These are phyloP conservation scores for Noturus placidus DNA, from an alignment of 2,113 vertebrate genomes.

Conservation along the genomic window DNA sequence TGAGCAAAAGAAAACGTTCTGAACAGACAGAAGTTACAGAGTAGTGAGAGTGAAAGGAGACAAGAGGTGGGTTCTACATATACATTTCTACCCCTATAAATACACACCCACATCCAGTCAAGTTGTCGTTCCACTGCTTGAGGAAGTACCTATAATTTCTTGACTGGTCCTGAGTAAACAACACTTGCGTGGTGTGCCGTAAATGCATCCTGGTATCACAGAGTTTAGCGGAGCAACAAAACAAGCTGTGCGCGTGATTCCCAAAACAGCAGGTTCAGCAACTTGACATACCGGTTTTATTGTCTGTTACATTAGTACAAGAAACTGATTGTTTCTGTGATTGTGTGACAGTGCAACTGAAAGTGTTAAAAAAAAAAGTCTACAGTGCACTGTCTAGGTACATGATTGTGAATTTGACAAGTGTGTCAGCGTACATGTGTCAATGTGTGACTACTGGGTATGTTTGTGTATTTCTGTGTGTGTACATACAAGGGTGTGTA, in stretches of 20 bases:
- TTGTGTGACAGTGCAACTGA: conserved; percentile 27
- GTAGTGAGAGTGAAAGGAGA: not conserved
- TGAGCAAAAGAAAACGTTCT: not conserved
- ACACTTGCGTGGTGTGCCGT: conserved; percentile 1
- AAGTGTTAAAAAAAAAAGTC: conserved; percentile 10
- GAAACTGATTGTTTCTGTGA: not conserved
- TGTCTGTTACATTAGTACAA: not conserved
- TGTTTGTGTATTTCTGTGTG: conserved; percentile 17
- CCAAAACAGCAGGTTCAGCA: conserved; percentile 11
- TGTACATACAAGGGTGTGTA: conserved; percentile 39
- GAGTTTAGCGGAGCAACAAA: conserved; percentile 43
- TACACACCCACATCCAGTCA: conserved; percentile 15
- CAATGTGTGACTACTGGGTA: not conserved
- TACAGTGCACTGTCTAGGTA: not conserved
- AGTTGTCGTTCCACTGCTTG: conserved; percentile 54
- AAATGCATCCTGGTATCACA: conserved; percentile 31
- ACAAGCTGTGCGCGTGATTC: conserved; percentile 7
- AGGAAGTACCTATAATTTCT: conserved; percentile 49
- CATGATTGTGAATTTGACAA: not conserved
- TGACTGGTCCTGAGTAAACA: conserved; percentile 35
- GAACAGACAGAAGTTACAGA: not conserved
- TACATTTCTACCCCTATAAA: not conserved
- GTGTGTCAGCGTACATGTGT: not conserved
- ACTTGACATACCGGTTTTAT: not conserved
- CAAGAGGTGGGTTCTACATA: not conserved